phyloP scores from a whole-genome alignment of 2,888 invertebrate genomes.

The Brenthis ino region DNA sequence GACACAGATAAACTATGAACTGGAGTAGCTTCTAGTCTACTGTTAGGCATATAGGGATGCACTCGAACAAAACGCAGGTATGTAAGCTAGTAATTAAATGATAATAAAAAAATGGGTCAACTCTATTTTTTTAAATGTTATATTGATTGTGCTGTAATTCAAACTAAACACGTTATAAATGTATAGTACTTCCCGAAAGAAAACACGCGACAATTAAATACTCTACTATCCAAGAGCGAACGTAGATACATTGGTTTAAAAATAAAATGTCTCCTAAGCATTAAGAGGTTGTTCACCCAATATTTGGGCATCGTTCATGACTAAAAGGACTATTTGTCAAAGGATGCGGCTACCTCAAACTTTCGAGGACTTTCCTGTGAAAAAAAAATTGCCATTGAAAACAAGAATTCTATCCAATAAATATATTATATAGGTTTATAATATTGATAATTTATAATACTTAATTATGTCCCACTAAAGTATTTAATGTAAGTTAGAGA shows the following conservation, averaged over 20 bases:
- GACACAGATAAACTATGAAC: too few relatives aligned
- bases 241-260: slow-evolving; percentile 59
- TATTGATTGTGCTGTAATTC: background rate
- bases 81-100: too few relatives aligned
- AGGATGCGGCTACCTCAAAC: slow-evolving; percentile 59
- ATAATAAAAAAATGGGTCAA: too few relatives aligned
- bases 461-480: too few relatives aligned
- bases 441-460: too few relatives aligned
- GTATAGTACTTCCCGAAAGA: slow-evolving; percentile 20
- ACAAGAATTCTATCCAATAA: too few relatives aligned
- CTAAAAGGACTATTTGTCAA: slow-evolving; percentile 71
- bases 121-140: background rate
- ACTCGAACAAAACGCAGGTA: too few relatives aligned
- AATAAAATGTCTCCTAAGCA: slow-evolving; percentile 80
- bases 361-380: slow-evolving; percentile 49
- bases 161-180: background rate
- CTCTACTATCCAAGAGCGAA: slow-evolving; percentile 35
- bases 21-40: too few relatives aligned
- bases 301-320: slow-evolving; percentile 75
- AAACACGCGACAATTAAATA: slow-evolving; percentile 25
- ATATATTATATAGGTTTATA: too few relatives aligned
- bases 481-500: too few relatives aligned
- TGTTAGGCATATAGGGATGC: too few relatives aligned
- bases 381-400: too few relatives aligned
- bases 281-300: slow-evolving; percentile 81